Evolutionary conservation across 2,113 vertebrate species (phyloP).

Genomic region (Ramphastos sulfuratus): DNA sequence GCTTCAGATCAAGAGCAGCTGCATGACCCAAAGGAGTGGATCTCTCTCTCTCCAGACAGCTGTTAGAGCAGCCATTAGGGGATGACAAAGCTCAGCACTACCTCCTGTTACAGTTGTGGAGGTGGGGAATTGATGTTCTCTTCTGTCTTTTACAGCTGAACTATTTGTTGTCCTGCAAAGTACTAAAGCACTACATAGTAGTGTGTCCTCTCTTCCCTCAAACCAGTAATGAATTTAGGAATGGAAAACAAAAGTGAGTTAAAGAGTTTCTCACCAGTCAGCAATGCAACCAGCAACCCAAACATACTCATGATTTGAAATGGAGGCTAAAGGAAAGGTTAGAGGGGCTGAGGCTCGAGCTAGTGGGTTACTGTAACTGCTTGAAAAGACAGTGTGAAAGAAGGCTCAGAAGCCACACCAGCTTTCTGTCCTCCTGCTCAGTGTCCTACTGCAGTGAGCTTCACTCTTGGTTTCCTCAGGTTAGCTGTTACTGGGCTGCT

Average conservation of each 20-base stretch:
- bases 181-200: not conserved
- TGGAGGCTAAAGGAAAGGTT: not conserved
- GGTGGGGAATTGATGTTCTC: not conserved
- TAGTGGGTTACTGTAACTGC: not conserved
- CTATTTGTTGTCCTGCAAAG: not conserved
- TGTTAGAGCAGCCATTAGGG: not conserved
- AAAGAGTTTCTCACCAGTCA: not conserved
- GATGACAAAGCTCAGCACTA: not conserved
- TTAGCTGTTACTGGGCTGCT: not conserved
- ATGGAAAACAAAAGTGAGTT: not conserved
- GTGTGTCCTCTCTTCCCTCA: not conserved
- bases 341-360: not conserved
- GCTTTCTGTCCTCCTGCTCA: not conserved
- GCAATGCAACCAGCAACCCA: not conserved
- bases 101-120: not conserved
- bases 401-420: not conserved
- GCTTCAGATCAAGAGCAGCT: conserved; percentile 6
- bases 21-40: not conserved
- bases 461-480: not conserved
- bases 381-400: not conserved
- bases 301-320: not conserved
- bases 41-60: conserved; percentile 1
- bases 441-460: not conserved
- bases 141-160: not conserved
- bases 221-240: not conserved